Evolutionary conservation across 2,797 vertebrate genomes (phyloP).

Genomic region (Darevskia mixta): DNA sequence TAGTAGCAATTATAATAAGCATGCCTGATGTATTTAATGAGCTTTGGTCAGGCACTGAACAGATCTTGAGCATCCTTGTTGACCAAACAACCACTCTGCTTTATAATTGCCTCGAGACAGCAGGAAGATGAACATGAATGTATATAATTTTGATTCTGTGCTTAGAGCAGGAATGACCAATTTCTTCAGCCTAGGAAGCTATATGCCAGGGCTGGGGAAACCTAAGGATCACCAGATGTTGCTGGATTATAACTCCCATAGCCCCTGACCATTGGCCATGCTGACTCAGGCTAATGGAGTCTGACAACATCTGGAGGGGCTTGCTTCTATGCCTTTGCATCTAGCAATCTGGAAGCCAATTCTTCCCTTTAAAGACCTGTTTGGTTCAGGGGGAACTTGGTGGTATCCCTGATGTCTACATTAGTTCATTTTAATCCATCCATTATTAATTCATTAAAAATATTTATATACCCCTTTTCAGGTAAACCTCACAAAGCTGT

Average conservation of each 20-base stretch:
- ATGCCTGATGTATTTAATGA: slow-evolving; percentile 13
- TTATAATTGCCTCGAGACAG: slow-evolving; percentile 4
- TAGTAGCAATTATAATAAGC: slow-evolving; percentile 19
- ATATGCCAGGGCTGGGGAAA: too few relatives aligned
- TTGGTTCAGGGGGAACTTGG: too few relatives aligned
- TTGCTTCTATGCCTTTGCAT: neutral
- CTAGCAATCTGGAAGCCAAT: neutral
- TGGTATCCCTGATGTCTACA: too few relatives aligned
- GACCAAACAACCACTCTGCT: neutral
- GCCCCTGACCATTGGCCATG: too few relatives aligned
- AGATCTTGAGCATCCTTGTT: neutral
- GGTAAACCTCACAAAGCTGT: neutral
- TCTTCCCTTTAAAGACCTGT: neutral
- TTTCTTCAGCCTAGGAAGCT: neutral
- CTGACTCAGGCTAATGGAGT: too few relatives aligned
- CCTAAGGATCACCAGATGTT: too few relatives aligned
- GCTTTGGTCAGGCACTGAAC: slow-evolving; percentile 11
- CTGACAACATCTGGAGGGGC: too few relatives aligned
- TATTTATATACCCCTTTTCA: neutral
- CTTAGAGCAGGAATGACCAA: neutral
- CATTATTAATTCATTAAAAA: neutral
- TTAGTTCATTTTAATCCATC: neutral
- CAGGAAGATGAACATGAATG: neutral
- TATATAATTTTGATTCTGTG: neutral
- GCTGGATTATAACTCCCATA: too few relatives aligned